Evolutionary conservation across 2,113 vertebrate genomes (phyloP), one percentile per base, ranked within the genome.

Genomic region (Ramphastos sulfuratus): DNA sequence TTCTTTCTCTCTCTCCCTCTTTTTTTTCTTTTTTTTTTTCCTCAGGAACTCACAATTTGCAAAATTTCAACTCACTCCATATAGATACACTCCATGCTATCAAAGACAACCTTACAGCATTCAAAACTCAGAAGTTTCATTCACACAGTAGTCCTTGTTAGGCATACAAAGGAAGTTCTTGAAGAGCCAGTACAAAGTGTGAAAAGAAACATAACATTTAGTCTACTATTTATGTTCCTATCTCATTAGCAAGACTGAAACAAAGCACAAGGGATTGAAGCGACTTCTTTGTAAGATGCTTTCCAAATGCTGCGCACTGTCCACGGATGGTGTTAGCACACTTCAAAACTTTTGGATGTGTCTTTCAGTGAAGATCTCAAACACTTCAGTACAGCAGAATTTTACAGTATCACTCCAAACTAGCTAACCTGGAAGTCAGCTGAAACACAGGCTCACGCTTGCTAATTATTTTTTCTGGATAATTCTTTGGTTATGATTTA

Each of bases 341-440:
- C 44, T 33, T 18, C 24, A 1, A 0, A 42, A 65, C 8, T 5
- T 31, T 16, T 23, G 27, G 10, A 10, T 9, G 13, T 3, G 25
- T n/a, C 27, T 25, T 37, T 8, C 42, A 52, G 54, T 1, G 4
- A 37, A 48, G 50, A n/a, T 39, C 24, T 33, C 81, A 39, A 20
- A 61, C 50, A 37, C 30, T 58, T 10, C 56, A 42, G 52, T 61
- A 42, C 33, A 61, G 60, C 50, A 52, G 50, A 52, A 52, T 52
- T 52, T 52, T 52, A 52, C 50, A 52, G 50, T 24, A 24, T 52
- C 21, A 23, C 31, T 74, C 33, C 50, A 46, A 27, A n/a, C 24
- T 2, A 23, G 74, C 64, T 39, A 6, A 52, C 7, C 27, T 73
- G 65, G n/a, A 65, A 50, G 31, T 15, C 72, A 54, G 28, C 15